Percentiles rank a stretch among this genome's conserved stretches.
Evolutionary conservation across 2,797 vertebrate species (phyloP).

Genomic region (Craterocephalus amniculus): DNA sequence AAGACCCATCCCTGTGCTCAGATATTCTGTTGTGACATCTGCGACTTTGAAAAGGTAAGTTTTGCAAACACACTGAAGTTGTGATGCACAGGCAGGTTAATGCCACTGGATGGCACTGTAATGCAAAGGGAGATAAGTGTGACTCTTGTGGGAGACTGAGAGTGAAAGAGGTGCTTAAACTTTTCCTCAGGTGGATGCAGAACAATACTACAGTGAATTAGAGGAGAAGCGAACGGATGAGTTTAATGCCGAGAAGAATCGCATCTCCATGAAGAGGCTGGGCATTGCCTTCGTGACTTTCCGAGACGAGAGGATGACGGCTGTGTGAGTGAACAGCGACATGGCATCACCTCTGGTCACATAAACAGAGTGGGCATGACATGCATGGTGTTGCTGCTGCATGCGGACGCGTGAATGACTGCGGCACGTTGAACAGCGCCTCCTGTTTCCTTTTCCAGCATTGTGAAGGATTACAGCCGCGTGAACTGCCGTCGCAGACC

Average conservation of each 20-base stretch:
- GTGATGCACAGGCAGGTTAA: constrained; percentile 45
- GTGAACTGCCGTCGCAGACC: constrained; percentile 83
- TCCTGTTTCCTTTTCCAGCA: constrained; percentile 76
- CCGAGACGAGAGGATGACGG: constrained; percentile 92
- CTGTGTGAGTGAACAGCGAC: constrained; percentile 86
- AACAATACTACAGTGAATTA: constrained; percentile 96
- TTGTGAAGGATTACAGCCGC: constrained; percentile 89
- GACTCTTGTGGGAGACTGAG: constrained; percentile 3
- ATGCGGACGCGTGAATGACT: background rate
- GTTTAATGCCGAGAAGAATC: constrained; percentile 94
- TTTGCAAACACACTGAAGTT: background rate
- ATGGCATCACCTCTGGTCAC: constrained; percentile 30
- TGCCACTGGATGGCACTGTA: constrained; percentile 82
- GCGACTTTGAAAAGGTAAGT: constrained; percentile 92
- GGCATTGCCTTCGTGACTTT: constrained; percentile 96
- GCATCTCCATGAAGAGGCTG: constrained; percentile 89
- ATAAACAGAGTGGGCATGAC: constrained; percentile 2
- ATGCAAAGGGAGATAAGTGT: constrained; percentile 51
- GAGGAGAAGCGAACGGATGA: constrained; percentile 97
- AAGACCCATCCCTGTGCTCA: constrained; percentile 92
- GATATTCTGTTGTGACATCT: constrained; percentile 91
- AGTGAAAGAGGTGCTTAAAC: constrained; percentile 20
- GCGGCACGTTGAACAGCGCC: background rate
- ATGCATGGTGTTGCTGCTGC: background rate
- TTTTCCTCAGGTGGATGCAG: constrained; percentile 91